phyloP scores from a whole-genome alignment of 2,113 vertebrate genomes.

The Phylloscopus whistleri region DNA sequence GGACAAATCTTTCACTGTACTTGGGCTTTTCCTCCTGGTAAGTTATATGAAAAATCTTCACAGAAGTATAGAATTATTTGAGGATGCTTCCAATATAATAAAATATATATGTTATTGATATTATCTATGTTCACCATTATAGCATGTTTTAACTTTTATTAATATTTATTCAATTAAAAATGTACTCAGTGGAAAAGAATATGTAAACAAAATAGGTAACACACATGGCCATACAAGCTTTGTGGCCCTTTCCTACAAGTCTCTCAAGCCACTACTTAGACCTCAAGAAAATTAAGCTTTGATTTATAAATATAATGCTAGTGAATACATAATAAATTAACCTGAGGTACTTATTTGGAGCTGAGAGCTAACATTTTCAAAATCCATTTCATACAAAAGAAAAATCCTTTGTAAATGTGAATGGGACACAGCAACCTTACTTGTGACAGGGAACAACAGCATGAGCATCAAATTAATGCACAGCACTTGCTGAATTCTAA shows the following conservation, averaged over 20 bases:
- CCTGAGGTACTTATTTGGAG: background rate
- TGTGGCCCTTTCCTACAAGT: background rate
- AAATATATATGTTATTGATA: background rate
- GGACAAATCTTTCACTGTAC: background rate
- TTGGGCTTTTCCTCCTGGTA: background rate
- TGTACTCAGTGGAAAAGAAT: background rate
- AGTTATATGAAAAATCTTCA: background rate
- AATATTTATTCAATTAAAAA: background rate
- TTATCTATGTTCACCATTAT: background rate
- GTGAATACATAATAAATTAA: background rate
- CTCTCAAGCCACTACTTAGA: background rate
- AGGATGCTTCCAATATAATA: too few species aligned
- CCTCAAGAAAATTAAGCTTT: background rate
- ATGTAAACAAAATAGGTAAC: background rate
- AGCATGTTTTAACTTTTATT: background rate
- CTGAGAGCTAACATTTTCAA: background rate
- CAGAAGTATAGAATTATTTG: background rate
- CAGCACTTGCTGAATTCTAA: background rate
- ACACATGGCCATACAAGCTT: background rate
- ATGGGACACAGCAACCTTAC: background rate
- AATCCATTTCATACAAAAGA: background rate
- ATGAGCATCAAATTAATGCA: background rate
- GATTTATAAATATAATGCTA: background rate
- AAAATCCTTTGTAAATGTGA: background rate
- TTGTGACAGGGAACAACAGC: background rate